These are phyloP conservation scores for Chloroceryle inda DNA, from an alignment of 2,797 vertebrate genomes.

Conservation along the genomic window DNA sequence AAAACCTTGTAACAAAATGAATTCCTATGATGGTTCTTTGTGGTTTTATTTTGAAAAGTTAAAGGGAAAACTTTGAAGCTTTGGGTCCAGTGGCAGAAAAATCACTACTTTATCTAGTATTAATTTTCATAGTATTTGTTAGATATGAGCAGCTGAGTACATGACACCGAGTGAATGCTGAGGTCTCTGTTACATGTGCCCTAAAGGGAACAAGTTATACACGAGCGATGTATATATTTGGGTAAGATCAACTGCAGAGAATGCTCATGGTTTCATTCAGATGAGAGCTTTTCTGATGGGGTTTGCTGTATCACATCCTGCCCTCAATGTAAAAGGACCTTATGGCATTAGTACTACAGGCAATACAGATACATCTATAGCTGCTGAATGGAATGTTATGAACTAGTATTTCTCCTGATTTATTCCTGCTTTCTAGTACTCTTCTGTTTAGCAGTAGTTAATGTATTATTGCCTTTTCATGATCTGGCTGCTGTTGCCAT, in stretches of 20 bases:
- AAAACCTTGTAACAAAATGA: not conserved
- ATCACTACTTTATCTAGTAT: not conserved
- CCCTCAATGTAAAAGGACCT: not conserved
- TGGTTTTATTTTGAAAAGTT: not conserved
- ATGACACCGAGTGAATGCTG: not conserved
- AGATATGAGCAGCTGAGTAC: not conserved
- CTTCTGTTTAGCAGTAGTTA: not conserved
- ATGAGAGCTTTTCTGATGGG: not conserved
- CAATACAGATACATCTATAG: not conserved
- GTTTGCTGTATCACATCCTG: not conserved
- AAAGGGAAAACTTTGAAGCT: not conserved
- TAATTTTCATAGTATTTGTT: not conserved
- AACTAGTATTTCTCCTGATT: not conserved
- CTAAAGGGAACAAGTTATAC: not conserved
- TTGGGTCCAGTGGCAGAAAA: not conserved
- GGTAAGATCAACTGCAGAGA: not conserved
- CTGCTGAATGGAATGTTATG: not conserved
- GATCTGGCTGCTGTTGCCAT: not conserved
- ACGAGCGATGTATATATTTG: not conserved
- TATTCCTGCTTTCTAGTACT: not conserved
- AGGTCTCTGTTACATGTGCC: not conserved
- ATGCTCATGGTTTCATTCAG: not conserved
- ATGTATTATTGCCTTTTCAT: not conserved
- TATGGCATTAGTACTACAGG: not conserved
- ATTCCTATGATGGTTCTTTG: rapidly evolving